A percentile compares a stretch with the other conserved stretches of the same genome.
These are phyloP conservation scores for Drosophila antonietae DNA, from an alignment of 2,888 invertebrate species.

Conservation along the genomic window DNA sequence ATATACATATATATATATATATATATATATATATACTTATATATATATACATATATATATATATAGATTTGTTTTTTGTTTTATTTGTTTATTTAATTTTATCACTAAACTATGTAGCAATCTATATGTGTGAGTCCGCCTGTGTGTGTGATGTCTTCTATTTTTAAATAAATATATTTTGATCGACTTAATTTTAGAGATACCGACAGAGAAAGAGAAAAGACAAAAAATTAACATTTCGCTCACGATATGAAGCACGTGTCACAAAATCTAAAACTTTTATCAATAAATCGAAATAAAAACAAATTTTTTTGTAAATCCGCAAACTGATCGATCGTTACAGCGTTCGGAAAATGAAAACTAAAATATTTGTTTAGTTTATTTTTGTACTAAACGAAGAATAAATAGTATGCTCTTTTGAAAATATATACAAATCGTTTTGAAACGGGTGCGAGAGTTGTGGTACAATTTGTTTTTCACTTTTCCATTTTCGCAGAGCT, in stretches of 20 bases:
- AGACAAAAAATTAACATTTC: constrained; percentile 29
- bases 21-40: not conserved
- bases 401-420: constrained; percentile 30
- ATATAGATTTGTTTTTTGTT: not conserved
- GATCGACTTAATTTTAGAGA: constrained; percentile 46
- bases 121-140: not conserved
- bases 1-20: not conserved
- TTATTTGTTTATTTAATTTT: constrained; percentile 13
- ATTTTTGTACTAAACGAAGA: constrained; percentile 38
- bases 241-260: constrained; percentile 45
- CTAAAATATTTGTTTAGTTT: constrained; percentile 5
- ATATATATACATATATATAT: not conserved
- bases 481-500: constrained; percentile 44
- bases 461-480: constrained; percentile 34
- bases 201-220: constrained; percentile 15
- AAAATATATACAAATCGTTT: constrained; percentile 20
- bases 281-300: not conserved
- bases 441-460: constrained; percentile 15
- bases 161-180: constrained; percentile 57
- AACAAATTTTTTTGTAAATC: not conserved
- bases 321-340: not conserved
- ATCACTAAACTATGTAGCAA: constrained; percentile 28
- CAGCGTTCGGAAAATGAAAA: not conserved
- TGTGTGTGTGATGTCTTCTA: constrained; percentile 38
- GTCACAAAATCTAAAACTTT: constrained; percentile 13